phyloP scores from a whole-genome alignment of 37 sponge, comb jelly and placozoan genomes.

The Halisarca cf. caerulea region DNA sequence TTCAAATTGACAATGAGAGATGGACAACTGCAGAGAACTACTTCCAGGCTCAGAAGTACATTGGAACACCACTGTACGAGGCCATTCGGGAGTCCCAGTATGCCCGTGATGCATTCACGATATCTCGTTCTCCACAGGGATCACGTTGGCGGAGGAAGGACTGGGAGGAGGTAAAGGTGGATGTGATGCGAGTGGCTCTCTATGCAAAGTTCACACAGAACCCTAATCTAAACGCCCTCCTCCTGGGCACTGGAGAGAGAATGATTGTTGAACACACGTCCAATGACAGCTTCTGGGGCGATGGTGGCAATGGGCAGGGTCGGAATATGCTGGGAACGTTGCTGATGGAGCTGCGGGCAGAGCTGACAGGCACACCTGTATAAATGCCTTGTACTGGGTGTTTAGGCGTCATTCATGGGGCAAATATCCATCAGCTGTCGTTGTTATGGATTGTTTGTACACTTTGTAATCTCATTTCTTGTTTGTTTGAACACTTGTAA shows the following conservation, averaged over 20 bases:
- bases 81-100: neutral
- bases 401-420: no score
- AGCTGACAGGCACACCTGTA: no score
- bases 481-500: no score
- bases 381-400: no score
- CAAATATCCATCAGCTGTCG: no score
- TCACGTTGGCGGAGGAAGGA: neutral
- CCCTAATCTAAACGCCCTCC: neutral
- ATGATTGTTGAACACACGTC: constrained; percentile 4
- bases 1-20: constrained; percentile 21
- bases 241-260: constrained; percentile 11
- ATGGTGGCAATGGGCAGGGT: constrained; percentile 15
- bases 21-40: constrained; percentile 70
- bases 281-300: constrained; percentile 27
- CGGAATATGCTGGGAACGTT: constrained; percentile 8
- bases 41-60: constrained; percentile 78
- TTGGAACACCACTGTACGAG: constrained; percentile 48
- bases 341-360: neutral
- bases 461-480: no score
- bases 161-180: constrained; percentile 16
- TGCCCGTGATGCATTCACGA: neutral
- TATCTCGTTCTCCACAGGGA: neutral
- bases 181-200: constrained; percentile 17
- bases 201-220: constrained; percentile 18
- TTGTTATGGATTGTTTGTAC: no score